A percentile compares a stretch with the other conserved stretches of the same genome.
phyloP scores from a whole-genome alignment of 1,140 invertebrate genomes.

The Coenobita brevimanus region DNA sequence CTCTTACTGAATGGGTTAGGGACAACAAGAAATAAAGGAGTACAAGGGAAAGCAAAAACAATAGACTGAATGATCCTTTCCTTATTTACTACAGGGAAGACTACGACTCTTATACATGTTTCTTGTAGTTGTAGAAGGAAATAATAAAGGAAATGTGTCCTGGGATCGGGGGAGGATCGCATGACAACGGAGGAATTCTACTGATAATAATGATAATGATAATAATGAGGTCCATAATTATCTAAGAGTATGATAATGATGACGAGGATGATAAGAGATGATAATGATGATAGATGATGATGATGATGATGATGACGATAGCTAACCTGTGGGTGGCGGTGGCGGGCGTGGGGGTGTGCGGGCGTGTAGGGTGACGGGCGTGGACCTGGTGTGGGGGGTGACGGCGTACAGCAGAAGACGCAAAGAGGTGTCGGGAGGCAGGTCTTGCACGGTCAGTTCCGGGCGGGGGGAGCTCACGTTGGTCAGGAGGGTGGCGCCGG shows the following conservation, averaged over 20 bases:
- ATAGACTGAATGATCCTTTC: not conserved
- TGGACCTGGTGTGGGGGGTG: conserved; percentile 55
- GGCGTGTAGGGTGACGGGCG: conserved; percentile 47
- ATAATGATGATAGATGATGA: not conserved
- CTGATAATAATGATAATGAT: too few relatives aligned
- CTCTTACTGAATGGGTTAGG: not conserved
- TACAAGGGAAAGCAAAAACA: conserved; percentile 18
- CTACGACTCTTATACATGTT: too few relatives aligned
- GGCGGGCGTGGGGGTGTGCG: conserved; percentile 29
- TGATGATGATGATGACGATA: not conserved
- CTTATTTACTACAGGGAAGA: too few relatives aligned
- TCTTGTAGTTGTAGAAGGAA: too few relatives aligned
- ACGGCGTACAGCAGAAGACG: conserved; percentile 40
- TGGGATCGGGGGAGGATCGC: too few relatives aligned
- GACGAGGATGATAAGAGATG: not conserved
- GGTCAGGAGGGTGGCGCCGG: conserved; percentile 1
- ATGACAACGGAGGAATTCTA: too few relatives aligned
- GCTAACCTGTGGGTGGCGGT: not conserved
- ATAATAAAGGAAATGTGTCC: too few relatives aligned
- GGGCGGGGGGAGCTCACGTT: conserved; percentile 44
- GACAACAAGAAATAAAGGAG: conserved; percentile 29
- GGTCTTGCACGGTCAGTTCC: conserved; percentile 29
- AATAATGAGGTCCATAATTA: too few relatives aligned
- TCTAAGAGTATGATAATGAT: too few relatives aligned
- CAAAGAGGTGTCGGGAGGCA: conserved; percentile 33